Percentiles rank a stretch among this genome's conserved stretches.
These are phyloP conservation scores for Zoroaster sp. DNA, from an alignment of 53 echinoderm and acorn worm genomes.

Conservation along the genomic window DNA sequence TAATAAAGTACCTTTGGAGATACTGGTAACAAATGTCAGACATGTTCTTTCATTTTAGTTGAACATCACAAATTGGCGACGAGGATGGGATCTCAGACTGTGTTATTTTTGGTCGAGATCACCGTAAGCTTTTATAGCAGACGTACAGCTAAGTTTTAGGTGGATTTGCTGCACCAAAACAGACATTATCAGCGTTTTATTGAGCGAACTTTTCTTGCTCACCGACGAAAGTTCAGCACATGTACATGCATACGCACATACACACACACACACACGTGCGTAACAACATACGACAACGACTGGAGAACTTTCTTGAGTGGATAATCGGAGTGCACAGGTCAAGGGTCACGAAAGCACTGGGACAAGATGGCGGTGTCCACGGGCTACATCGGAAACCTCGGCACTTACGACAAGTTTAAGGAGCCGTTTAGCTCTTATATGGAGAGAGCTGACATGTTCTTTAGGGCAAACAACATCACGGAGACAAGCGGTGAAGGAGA, in stretches of 20 bases:
- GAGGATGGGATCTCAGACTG: neutral
- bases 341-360: neutral
- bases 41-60: neutral
- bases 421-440: slow-evolving; percentile 53
- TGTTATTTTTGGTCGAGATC: neutral
- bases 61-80: neutral
- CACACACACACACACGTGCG: too few species aligned
- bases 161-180: slow-evolving; percentile 1
- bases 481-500: neutral
- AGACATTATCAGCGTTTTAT: neutral
- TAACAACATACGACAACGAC: too few species aligned
- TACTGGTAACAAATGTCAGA: neutral
- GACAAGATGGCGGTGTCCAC: slow-evolving; percentile 22
- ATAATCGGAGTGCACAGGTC: too few species aligned
- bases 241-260: too few species aligned
- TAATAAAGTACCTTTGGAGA: too few species aligned
- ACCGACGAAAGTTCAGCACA: neutral
- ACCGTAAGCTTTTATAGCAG: neutral
- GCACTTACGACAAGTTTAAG: slow-evolving; percentile 7
- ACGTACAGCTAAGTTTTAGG: neutral
- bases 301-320: too few species aligned
- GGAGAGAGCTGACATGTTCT: slow-evolving; percentile 61
- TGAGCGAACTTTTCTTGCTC: neutral
- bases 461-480: slow-evolving; percentile 55
- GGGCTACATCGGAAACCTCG: slow-evolving; percentile 40